Percentiles rank a stretch among this genome's conserved stretches.
Conservation (phyloP, 1,140 invertebrate species). For the Phymorhynchus buccinoides region DNA sequence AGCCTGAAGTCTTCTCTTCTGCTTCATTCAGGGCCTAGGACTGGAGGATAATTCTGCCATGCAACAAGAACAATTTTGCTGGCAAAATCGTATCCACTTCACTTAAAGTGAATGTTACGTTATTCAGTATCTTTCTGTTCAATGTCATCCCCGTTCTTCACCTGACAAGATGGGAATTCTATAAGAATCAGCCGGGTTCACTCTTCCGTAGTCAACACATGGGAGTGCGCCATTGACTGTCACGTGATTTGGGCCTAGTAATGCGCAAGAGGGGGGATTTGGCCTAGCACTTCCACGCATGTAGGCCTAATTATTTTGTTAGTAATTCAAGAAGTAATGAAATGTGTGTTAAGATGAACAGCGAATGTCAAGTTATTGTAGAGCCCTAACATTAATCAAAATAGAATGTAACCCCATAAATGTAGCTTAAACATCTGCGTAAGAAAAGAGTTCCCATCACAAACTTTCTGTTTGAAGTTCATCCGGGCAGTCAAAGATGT, state of each 20-base stretch:
- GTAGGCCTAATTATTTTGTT: not conserved
- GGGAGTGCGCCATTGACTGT: slow-evolving; percentile 24
- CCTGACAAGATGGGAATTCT: too few relatives aligned
- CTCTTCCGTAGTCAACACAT: not conserved
- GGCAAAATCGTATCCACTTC: too few relatives aligned
- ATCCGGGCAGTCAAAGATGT: slow-evolving; percentile 37
- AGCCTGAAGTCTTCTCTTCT: too few relatives aligned
- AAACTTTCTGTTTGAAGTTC: slow-evolving; percentile 38
- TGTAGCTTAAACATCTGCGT: not conserved
- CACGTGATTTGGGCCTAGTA: slow-evolving; percentile 8
- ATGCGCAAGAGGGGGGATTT: not conserved
- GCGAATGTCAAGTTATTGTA: too few relatives aligned
- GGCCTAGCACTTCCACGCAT: not conserved
- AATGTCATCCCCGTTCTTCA: too few relatives aligned
- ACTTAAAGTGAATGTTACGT: too few relatives aligned
- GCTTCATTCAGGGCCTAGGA: too few relatives aligned
- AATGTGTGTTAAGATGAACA: not conserved
- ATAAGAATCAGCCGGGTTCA: not conserved
- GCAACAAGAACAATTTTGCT: too few relatives aligned
- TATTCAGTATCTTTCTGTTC: too few relatives aligned
- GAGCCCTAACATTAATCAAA: too few relatives aligned
- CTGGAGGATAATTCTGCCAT: too few relatives aligned
- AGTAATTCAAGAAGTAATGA: not conserved
- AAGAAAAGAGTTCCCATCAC: slow-evolving; percentile 22
- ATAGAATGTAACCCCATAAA: not conserved